Base-by-base conservation (phyloP, 2,888 invertebrate species). In the Hecatera dysodea region DNA sequence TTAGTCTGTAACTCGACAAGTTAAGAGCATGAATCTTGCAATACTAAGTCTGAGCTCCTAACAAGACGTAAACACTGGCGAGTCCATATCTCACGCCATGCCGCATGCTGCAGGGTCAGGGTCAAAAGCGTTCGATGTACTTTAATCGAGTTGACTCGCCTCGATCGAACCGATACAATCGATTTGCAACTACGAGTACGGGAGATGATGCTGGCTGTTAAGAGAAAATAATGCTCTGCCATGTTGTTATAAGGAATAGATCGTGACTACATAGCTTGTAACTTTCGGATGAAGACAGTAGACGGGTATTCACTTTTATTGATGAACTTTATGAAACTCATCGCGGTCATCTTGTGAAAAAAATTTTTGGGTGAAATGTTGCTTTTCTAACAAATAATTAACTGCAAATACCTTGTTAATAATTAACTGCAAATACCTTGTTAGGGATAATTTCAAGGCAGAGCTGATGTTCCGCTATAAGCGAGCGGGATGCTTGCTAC, bases 81-180 rank as follows among this genome's bases (percentile, higher is more conserved):
- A 86, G 87, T 85, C 87, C 88, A 91, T 90, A 88, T 87, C 84
- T 86, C 87, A 85, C 87, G 85, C 84, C 78, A 80, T 81, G 78
- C 79, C 78, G 85, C 84, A 80, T 74, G 78, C 84, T 73, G 74
- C 71, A 80, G 76, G 90, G 91, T 89, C 89, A 88, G 88, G 92
- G 91, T 92, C 90, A 90, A 87, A 87, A 87, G 88, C 89, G 88
- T 90, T 91, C 87, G 87, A 88, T 89, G 86, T 86, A 89, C 88
- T 88, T 84, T 85, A 87, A 90, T 88, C 86, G 88, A 87, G 84
- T 84, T 83, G 80, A 85, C 72, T 85, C 78, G 79, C 77, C 70
- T 76, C 78, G 80, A 85, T 85, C 79, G 82, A 82, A 85, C 86
- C 85, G 88, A 90, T 88, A 87, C 85, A 87, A 90, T 90, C 89